phyloP scores from a whole-genome alignment of 37 sponge, comb jelly and placozoan species.

The Spongilla lacustris region DNA sequence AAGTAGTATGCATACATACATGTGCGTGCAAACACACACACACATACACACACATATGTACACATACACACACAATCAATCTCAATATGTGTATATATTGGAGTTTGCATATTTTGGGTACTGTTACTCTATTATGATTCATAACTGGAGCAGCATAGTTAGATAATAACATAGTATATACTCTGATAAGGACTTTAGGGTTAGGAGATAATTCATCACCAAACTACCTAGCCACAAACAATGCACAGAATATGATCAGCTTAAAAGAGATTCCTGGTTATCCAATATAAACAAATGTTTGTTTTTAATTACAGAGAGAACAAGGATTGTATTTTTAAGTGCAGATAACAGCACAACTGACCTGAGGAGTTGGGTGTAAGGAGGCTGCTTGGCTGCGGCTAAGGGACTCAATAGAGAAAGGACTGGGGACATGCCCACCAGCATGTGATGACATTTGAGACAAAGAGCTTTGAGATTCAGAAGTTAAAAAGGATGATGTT shows the following conservation, averaged over 20 bases:
- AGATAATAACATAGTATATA: too few relatives aligned
- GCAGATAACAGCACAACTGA: constrained; percentile 8
- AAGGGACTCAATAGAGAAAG: constrained; percentile 33
- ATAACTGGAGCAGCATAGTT: not conserved
- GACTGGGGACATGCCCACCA: constrained; percentile 2
- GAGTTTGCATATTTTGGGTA: too few relatives aligned
- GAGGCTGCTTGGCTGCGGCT: constrained; percentile 29
- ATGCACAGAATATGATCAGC: not conserved
- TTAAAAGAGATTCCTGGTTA: not conserved
- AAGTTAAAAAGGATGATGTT: not conserved
- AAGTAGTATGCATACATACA: constrained; percentile 21
- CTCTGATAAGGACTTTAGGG: not conserved
- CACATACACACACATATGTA: constrained; percentile 14
- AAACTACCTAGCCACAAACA: constrained; percentile 4
- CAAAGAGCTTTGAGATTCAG: not conserved
- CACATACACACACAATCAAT: not conserved
- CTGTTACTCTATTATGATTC: too few relatives aligned
- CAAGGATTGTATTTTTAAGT: not conserved
- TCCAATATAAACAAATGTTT: not conserved
- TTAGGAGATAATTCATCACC: not conserved
- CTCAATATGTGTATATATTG: too few relatives aligned
- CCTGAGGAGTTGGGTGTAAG: constrained; percentile 8
- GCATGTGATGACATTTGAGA: not conserved
- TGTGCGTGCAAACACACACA: constrained; percentile 19
- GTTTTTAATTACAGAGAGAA: not conserved